Base-by-base conservation (phyloP, 2,888 invertebrate species). In the Thecophora atra region DNA sequence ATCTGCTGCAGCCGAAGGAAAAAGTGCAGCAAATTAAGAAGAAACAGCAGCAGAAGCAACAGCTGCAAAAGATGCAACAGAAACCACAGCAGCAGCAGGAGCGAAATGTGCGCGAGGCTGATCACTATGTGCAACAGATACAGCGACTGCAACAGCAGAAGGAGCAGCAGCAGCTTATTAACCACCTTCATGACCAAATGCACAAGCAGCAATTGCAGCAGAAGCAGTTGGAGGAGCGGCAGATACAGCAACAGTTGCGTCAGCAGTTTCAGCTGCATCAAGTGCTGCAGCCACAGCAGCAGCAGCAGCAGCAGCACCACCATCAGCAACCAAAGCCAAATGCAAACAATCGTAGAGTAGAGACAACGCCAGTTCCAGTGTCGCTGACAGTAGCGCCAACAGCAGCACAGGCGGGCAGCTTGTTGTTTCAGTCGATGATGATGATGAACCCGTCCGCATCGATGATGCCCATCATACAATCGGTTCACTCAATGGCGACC, bases 401-500 rank as follows among this genome's bases (percentile, higher is more conserved):
- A 6, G 7, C 37, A 2, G 37, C 6, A 65, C 75, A 30, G 62
- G 15, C 62, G 62, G 37, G 42, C 42, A 19, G 52, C 28, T 28
- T 58, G 24, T 58, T 37, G 37, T 64, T 70, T 51, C 47, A 60
- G 3, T 54, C 62, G 51, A 70, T 70, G 26, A 51, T 44, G 52
- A 37, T 62, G 15, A 30, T 24, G n/a, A 37, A 47, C 19, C 5
- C 71, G 15, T 28, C 19, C 4, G 66, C 19, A 1, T 24, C 68
- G 13, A 26, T 72, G 52, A 17, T 74, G 73, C 78, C 77, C 28
- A 77, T 74, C 73, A 76, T 79, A 65, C 65, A 77, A 2, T 74
- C 76, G 1, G 77, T 78, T 7, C 77, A 76, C 21, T 79, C 81
- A 15, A 77, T 80, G 75, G 80, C 24, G 17, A 17, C 37, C 1